Evolutionary conservation across 2,113 vertebrate genomes (phyloP).

Genomic region (Antennarius striatus): DNA sequence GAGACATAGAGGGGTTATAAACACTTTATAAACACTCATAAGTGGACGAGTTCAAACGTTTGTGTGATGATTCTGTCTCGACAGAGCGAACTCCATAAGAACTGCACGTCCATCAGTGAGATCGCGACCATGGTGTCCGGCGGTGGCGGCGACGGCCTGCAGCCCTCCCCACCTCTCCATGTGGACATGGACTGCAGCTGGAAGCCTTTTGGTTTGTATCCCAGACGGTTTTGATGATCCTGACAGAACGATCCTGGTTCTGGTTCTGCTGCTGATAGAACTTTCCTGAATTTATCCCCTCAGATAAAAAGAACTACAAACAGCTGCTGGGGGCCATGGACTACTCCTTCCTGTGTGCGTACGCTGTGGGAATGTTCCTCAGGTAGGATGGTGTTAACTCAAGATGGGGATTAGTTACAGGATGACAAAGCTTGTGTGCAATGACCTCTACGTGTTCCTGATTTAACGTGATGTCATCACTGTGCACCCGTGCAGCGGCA

Average conservation of each 20-base stretch:
- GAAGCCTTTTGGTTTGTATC: conserved; percentile 89
- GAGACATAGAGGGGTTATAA: neutral
- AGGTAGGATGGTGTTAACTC: conserved; percentile 78
- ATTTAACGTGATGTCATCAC: conserved; percentile 1
- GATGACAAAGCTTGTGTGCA: too few relatives aligned
- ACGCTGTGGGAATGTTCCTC: conserved; percentile 94
- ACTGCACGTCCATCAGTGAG: conserved; percentile 80
- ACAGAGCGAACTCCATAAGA: conserved; percentile 93
- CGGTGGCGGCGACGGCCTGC: conserved; percentile 30
- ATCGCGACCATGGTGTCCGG: conserved; percentile 25
- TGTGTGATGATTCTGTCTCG: neutral
- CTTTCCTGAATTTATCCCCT: neutral
- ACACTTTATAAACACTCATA: too few relatives aligned
- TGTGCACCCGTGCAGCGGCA: conserved; percentile 80
- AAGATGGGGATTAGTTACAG: too few relatives aligned
- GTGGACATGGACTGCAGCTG: conserved; percentile 86
- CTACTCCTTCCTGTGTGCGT: conserved; percentile 93
- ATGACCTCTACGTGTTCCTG: too few relatives aligned
- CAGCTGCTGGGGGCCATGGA: conserved; percentile 91
- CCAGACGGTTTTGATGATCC: too few relatives aligned
- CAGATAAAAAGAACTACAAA: conserved; percentile 91
- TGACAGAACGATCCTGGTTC: neutral
- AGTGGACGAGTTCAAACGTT: too few relatives aligned
- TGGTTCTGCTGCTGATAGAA: neutral
- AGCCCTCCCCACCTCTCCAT: conserved; percentile 56